Conservation (phyloP, 2,113 vertebrate species). For the Oryzias javanicus region DNA sequence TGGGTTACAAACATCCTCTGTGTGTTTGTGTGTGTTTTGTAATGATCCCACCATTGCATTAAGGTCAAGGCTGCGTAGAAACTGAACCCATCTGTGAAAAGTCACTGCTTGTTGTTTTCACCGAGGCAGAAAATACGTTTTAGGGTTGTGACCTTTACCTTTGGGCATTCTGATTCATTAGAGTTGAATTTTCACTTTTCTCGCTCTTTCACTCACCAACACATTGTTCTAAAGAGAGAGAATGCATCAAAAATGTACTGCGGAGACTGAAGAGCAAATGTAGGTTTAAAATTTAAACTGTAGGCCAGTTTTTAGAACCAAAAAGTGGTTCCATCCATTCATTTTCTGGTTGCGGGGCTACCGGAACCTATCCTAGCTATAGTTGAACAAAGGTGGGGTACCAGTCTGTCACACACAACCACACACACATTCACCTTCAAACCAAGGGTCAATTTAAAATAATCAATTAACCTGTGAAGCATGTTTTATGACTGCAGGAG, state of each 20-base stretch:
- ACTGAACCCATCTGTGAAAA: slow-evolving; percentile 6
- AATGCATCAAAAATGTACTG: background rate
- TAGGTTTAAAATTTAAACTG: too few species aligned
- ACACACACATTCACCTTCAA: too few species aligned
- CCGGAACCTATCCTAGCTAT: too few species aligned
- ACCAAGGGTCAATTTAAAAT: too few species aligned
- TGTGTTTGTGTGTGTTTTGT: slow-evolving; percentile 31
- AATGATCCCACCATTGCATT: background rate
- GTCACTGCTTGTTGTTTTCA: background rate
- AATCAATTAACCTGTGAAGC: too few species aligned
- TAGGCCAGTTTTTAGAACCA: too few species aligned
- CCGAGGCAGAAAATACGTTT: slow-evolving; percentile 11
- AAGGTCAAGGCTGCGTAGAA: slow-evolving; percentile 25
- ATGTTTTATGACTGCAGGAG: too few species aligned
- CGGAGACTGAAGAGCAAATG: background rate
- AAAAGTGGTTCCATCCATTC: too few species aligned
- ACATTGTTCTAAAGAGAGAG: background rate
- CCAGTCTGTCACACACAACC: too few species aligned
- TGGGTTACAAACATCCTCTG: slow-evolving; percentile 40
- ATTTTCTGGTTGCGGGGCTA: too few species aligned
- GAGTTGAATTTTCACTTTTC: too few species aligned
- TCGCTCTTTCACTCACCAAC: background rate
- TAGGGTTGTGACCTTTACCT: slow-evolving; percentile 31
- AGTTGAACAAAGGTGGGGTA: too few species aligned
- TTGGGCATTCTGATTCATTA: slow-evolving; percentile 3